Percentiles rank a stretch among this genome's conserved stretches.
phyloP scores from a whole-genome alignment of 2,113 vertebrate species.

The Dasyprocta punctata region DNA sequence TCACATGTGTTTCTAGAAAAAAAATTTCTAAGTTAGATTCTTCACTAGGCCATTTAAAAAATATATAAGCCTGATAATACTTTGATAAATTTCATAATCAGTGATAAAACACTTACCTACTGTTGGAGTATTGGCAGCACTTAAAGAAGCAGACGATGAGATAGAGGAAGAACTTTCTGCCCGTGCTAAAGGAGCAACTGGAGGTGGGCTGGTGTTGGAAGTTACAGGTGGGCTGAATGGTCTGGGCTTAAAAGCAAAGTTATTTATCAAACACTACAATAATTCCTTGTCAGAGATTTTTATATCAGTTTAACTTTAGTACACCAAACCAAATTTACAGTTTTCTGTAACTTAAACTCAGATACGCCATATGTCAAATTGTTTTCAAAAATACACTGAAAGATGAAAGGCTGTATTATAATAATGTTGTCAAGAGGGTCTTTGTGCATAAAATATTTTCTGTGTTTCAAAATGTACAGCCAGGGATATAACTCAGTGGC shows the following conservation, averaged over 20 bases:
- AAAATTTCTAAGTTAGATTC: slow-evolving; percentile 49
- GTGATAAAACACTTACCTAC: slow-evolving; percentile 89
- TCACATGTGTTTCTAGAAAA: not conserved
- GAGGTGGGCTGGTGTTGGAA: slow-evolving; percentile 93
- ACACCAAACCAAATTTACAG: slow-evolving; percentile 49
- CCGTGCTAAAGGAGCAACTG: slow-evolving; percentile 93
- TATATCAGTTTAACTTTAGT: slow-evolving; percentile 26
- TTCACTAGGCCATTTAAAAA: slow-evolving; percentile 1
- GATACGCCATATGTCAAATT: not conserved
- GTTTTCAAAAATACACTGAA: slow-evolving; percentile 26
- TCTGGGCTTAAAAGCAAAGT: slow-evolving; percentile 89
- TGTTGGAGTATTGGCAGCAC: slow-evolving; percentile 96
- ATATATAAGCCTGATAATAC: not conserved
- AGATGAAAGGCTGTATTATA: not conserved
- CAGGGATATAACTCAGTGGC: too few relatives aligned
- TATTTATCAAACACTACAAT: slow-evolving; percentile 60
- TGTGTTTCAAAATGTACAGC: not conserved
- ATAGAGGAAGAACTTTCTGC: slow-evolving; percentile 98
- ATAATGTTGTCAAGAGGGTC: slow-evolving; percentile 21
- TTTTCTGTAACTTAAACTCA: slow-evolving; percentile 34
- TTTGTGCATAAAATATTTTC: slow-evolving; percentile 10
- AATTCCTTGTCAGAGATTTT: slow-evolving; percentile 25
- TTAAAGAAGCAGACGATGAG: slow-evolving; percentile 95
- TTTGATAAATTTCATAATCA: not conserved
- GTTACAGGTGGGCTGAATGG: slow-evolving; percentile 95